Evolutionary conservation across 1,140 invertebrate species (phyloP), one percentile per base, ranked within the genome.

Genomic region (Drusus annulatus): DNA sequence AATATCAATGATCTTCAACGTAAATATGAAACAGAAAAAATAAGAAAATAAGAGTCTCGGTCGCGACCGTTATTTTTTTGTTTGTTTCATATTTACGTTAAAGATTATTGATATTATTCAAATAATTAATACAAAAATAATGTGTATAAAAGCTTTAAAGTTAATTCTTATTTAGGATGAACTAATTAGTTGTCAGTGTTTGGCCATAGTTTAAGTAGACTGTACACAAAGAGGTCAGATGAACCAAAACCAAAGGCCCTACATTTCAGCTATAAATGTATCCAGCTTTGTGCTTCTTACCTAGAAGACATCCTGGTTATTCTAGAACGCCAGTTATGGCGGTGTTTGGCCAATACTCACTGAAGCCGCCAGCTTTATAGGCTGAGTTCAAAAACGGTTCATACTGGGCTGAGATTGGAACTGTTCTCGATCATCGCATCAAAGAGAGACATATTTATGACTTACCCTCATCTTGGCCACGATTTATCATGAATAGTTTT

Each of bases 241-340:
- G 56, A 60, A 17, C 56, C 19, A 23, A 17, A 17, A 60, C 56
- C 56, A 23, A 17, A 6, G 13, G 28, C 62, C 23, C 16, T 13
- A 31, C 62, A 28, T 65, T 28, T 65, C 21, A 25, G 25, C 25
- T 4, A 23, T 23, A 23, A 25, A 63, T 63, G 28, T 65, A 25
- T 23, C 28, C 62, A 65, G 28, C 23, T 28, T 65, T 28, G 62
- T 25, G 62, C 23, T 65, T 65, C 21, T 65, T 65, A 23, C 21
- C 25, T 5, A 28, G 25, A 2, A 2, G 62, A 65, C 62, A 65
- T 65, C 62, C 62, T 65, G 62, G 62, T 28, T 28, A 17, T 60
- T 60, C 56, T 65, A 28, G 62, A 65, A 28, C 7, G 62, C 23
- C 62, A 28, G n/a, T 25, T 25, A 65, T 28, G 62, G 62, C 21